Percentiles rank a stretch among this genome's conserved stretches.
Conservation (phyloP, 2,113 vertebrate genomes). For the Lasiurus cinereus region DNA sequence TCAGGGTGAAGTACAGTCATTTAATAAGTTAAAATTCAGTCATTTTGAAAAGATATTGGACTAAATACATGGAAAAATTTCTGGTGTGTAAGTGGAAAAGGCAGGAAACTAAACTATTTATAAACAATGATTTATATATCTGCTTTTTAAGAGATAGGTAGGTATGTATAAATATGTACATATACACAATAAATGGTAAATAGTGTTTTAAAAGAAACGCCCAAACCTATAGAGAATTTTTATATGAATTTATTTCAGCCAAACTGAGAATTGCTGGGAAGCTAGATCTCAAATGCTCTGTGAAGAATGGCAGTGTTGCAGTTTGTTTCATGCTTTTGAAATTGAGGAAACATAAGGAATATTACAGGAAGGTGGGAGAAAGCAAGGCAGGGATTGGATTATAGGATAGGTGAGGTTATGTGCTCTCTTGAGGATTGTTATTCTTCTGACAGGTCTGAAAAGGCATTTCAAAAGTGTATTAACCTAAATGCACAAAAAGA, state of each 20-base stretch:
- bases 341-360: not conserved
- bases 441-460: not conserved
- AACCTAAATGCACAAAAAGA: too few relatives aligned
- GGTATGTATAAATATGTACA: not conserved
- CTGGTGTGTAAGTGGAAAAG: not conserved
- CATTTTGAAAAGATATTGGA: not conserved
- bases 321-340: not conserved
- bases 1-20: not conserved
- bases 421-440: not conserved
- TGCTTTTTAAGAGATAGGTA: not conserved
- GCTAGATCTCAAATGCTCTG: not conserved
- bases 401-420: not conserved
- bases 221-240: not conserved
- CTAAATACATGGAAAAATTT: not conserved
- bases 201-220: not conserved
- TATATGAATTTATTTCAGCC: not conserved
- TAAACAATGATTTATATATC: constrained; percentile 1
- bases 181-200: not conserved
- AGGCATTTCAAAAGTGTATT: not conserved
- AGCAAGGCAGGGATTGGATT: not conserved
- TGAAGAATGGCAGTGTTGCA: not conserved
- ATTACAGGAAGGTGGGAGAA: not conserved
- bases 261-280: not conserved
- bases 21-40: not conserved
- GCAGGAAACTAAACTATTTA: not conserved